phyloP scores from a whole-genome alignment of 2,113 vertebrate species.

The Antigone vipio region DNA sequence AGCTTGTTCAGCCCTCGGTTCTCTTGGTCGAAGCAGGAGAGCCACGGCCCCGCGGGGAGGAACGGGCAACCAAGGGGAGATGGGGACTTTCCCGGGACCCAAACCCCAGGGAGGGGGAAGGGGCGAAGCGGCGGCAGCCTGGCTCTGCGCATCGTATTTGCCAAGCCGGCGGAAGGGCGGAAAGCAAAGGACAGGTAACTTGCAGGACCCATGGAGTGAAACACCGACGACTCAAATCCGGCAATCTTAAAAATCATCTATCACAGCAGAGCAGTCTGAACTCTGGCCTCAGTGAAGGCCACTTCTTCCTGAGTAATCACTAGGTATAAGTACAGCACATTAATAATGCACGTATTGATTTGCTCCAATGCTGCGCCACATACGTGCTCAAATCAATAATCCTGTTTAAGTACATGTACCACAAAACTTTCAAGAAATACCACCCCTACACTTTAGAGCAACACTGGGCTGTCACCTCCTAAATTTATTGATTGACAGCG shows the following conservation, averaged over 20 bases:
- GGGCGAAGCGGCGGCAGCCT: fast-evolving
- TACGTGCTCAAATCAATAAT: background rate
- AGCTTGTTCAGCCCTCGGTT: background rate
- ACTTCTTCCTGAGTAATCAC: slow-evolving; percentile 14
- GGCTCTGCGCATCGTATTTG: background rate
- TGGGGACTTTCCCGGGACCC: background rate
- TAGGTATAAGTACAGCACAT: background rate
- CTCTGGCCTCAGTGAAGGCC: slow-evolving; percentile 16
- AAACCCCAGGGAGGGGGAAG: background rate
- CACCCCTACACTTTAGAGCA: background rate
- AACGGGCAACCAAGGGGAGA: fast-evolving
- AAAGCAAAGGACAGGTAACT: background rate
- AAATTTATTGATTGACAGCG: background rate
- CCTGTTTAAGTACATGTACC: background rate
- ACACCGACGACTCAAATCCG: background rate
- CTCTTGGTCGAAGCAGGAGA: fast-evolving
- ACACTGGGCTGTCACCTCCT: background rate
- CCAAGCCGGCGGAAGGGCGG: background rate
- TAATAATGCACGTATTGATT: background rate
- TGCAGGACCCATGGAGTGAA: background rate
- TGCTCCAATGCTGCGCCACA: background rate
- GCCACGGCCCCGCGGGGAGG: fast-evolving
- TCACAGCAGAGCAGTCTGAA: slow-evolving; percentile 27
- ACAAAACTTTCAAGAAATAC: background rate
- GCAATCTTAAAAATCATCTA: background rate